A percentile compares a stretch with the other conserved stretches of the same genome.
Conservation (phyloP, 1,140 invertebrate genomes). For the Pinna nobilis region DNA sequence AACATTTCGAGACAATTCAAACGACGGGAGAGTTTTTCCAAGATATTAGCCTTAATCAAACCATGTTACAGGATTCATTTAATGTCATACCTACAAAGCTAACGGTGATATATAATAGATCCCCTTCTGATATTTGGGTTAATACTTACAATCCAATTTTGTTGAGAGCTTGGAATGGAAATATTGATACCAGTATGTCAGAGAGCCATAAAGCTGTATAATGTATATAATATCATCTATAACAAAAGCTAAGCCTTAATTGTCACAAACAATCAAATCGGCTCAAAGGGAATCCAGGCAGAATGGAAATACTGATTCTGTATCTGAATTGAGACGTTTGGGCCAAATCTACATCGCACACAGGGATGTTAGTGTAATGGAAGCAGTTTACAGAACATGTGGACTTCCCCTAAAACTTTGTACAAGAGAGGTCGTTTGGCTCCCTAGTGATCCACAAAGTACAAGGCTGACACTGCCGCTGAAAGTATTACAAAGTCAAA, state of each 20-base stretch:
- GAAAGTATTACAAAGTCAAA: conserved; percentile 8
- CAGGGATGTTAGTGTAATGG: conserved; percentile 9
- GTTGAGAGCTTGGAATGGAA: conserved; percentile 22
- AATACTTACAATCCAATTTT: conserved; percentile 27
- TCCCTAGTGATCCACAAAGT: conserved; percentile 21
- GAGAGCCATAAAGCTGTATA: conserved; percentile 24
- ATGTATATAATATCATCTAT: conserved; percentile 30
- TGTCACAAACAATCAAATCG: conserved; percentile 26
- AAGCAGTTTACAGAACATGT: conserved; percentile 34
- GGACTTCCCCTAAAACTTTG: conserved; percentile 22
- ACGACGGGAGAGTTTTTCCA: conserved; percentile 12
- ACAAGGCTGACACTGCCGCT: conserved; percentile 23
- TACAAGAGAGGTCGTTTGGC: conserved; percentile 12
- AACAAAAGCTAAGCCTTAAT: conserved; percentile 25
- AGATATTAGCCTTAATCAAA: neutral
- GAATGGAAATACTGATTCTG: conserved; percentile 15
- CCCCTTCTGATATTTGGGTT: conserved; percentile 16
- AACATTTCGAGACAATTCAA: neutral
- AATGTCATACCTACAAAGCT: conserved; percentile 12
- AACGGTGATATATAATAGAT: conserved; percentile 9
- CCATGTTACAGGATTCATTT: conserved; percentile 1
- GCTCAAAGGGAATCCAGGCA: conserved; percentile 22
- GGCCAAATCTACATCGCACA: conserved; percentile 19
- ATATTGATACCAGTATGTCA: conserved; percentile 22
- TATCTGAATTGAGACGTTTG: conserved; percentile 14